Conservation (phyloP, 2,113 vertebrate genomes). For the Noctilio leporinus region DNA sequence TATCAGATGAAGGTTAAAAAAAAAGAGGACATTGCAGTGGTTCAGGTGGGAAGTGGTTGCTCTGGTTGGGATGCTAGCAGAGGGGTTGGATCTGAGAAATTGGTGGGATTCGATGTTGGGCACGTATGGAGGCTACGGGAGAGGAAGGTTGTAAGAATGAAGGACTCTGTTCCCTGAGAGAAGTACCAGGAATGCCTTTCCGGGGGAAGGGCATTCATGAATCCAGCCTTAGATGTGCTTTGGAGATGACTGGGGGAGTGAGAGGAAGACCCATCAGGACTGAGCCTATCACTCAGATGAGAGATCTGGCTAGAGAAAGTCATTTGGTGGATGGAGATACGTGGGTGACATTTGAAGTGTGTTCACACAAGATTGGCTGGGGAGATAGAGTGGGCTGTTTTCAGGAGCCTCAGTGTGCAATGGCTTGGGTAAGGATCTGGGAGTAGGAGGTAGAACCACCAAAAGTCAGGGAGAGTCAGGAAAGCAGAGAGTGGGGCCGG, state of each 20-base stretch:
- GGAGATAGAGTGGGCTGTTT: not conserved
- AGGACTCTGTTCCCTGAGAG: not conserved
- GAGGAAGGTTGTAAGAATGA: not conserved
- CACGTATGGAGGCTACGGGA: not conserved
- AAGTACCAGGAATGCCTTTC: not conserved
- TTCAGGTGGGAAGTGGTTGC: not conserved
- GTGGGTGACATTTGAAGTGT: not conserved
- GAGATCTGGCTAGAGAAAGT: not conserved
- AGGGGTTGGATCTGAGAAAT: not conserved
- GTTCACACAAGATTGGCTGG: not conserved
- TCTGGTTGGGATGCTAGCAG: not conserved
- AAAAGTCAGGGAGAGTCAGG: not conserved
- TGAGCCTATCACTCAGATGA: not conserved
- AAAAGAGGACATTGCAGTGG: not conserved
- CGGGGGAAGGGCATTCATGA: not conserved
- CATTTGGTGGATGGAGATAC: not conserved
- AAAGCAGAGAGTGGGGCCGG: not conserved
- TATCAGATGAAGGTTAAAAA: no score
- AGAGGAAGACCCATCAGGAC: not conserved
- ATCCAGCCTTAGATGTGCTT: not conserved
- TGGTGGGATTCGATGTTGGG: not conserved
- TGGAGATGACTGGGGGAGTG: not conserved
- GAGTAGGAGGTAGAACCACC: not conserved
- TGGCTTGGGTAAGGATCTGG: not conserved
- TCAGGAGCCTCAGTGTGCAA: not conserved